Conservation (phyloP, 2,113 vertebrate species). For the Misgurnus mizolepis region DNA sequence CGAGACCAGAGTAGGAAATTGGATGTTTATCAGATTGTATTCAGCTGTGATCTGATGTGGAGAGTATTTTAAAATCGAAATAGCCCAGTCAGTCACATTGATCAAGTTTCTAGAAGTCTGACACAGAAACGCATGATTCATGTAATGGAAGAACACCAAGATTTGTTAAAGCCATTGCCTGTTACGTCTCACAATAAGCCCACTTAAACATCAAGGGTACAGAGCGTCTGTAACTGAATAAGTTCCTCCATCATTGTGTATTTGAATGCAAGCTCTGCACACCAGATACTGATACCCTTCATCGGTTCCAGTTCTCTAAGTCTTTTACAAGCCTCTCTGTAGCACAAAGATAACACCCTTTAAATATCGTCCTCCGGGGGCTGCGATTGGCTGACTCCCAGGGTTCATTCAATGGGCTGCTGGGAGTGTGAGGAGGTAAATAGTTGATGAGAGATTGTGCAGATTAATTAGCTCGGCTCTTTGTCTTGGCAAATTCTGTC, state of each 20-base stretch:
- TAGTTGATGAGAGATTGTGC: conserved; percentile 40
- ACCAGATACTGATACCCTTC: conserved; percentile 47
- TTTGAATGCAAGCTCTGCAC: conserved; percentile 20
- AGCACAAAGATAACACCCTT: conserved; percentile 42
- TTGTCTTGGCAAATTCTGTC: conserved; percentile 51
- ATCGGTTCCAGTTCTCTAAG: conserved; percentile 51
- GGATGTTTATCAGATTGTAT: background rate
- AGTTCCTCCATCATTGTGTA: conserved; percentile 17
- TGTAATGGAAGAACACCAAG: background rate
- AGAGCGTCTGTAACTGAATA: conserved; percentile 6
- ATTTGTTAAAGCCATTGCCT: background rate
- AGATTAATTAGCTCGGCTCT: conserved; percentile 47
- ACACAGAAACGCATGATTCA: background rate
- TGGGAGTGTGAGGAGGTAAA: conserved; percentile 33
- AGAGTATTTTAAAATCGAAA: background rate
- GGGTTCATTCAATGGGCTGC: conserved; percentile 36
- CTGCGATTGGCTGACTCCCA: conserved; percentile 33
- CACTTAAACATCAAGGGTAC: background rate
- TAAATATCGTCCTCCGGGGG: conserved; percentile 35
- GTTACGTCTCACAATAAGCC: background rate
- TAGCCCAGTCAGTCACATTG: background rate
- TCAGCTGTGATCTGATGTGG: background rate
- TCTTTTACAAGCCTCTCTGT: conserved; percentile 44
- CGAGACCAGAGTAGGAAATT: background rate
- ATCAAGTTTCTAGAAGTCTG: background rate